A percentile compares a stretch with the other conserved stretches of the same genome.
Conservation (phyloP, 2,797 vertebrate genomes). For the Apogon talboti region DNA sequence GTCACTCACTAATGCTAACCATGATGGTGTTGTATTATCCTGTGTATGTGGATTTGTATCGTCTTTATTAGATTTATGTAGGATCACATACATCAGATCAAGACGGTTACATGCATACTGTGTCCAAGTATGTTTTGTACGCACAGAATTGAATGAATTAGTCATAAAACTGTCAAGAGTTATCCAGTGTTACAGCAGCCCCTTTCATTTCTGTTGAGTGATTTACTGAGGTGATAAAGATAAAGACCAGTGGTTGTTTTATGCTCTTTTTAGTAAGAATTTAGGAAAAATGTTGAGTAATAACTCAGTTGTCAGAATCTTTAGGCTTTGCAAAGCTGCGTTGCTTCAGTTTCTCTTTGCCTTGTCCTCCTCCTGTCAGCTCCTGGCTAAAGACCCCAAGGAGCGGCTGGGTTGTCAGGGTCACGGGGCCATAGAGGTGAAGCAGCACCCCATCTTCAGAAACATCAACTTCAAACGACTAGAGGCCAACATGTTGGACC, state of each 20-base stretch:
- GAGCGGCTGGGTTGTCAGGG: slow-evolving; percentile 89
- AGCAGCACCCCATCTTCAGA: slow-evolving; percentile 90
- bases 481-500: slow-evolving; percentile 90
- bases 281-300: neutral
- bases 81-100: slow-evolving; percentile 36
- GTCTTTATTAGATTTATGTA: slow-evolving; percentile 47
- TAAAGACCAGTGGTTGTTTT: neutral
- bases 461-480: slow-evolving; percentile 93
- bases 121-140: slow-evolving; percentile 15
- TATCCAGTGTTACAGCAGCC: slow-evolving; percentile 13
- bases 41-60: slow-evolving; percentile 39
- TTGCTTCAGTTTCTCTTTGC: slow-evolving; percentile 17
- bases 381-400: slow-evolving; percentile 90
- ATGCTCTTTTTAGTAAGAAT: slow-evolving; percentile 1
- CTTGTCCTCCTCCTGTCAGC: slow-evolving; percentile 69
- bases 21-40: slow-evolving; percentile 40
- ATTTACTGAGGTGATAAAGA: too few relatives aligned
- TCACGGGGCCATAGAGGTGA: slow-evolving; percentile 86
- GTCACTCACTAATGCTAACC: slow-evolving; percentile 26
- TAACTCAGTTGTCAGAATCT: neutral
- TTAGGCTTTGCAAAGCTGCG: neutral
- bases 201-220: too few relatives aligned
- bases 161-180: slow-evolving; percentile 35
- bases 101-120: slow-evolving; percentile 32
- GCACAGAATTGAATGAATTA: slow-evolving; percentile 27